Evolutionary conservation across 2,797 vertebrate species (phyloP).

Genomic region (Sebastes kiyomatsui): DNA sequence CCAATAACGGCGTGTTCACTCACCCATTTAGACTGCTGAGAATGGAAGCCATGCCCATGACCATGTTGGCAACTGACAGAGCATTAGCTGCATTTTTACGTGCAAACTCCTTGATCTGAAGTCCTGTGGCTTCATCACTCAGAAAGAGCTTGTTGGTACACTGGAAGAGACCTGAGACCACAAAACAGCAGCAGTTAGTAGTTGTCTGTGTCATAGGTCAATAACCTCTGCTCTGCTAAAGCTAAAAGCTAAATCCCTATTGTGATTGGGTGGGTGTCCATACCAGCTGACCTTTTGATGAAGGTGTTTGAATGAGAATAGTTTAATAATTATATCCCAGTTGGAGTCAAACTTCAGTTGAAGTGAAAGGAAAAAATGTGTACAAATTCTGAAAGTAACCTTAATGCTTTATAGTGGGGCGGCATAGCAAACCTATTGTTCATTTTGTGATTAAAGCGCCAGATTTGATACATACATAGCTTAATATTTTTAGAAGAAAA

Average conservation of each 20-base stretch:
- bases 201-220: slow-evolving; percentile 9
- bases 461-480: too few relatives aligned
- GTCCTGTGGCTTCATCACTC: slow-evolving; percentile 65
- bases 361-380: neutral
- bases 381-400: neutral
- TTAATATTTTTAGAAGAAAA: too few relatives aligned
- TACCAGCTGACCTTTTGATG: slow-evolving; percentile 28
- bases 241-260: slow-evolving; percentile 24
- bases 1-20: slow-evolving; percentile 33
- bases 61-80: slow-evolving; percentile 89
- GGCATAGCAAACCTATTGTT: too few relatives aligned
- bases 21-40: slow-evolving; percentile 92
- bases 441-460: neutral
- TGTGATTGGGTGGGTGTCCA: slow-evolving; percentile 12
- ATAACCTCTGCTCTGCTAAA: slow-evolving; percentile 28
- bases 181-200: slow-evolving; percentile 61
- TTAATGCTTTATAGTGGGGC: neutral
- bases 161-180: slow-evolving; percentile 85
- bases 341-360: slow-evolving; percentile 10
- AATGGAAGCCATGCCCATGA: slow-evolving; percentile 91
- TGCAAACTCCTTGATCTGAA: slow-evolving; percentile 85
- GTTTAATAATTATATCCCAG: slow-evolving; percentile 7
- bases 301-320: slow-evolving; percentile 11
- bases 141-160: slow-evolving; percentile 83
- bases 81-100: slow-evolving; percentile 90